Percentiles rank a stretch among this genome's conserved stretches.
Conservation (phyloP, 1,140 invertebrate genomes). For the Pseudomyrmex sp. region DNA sequence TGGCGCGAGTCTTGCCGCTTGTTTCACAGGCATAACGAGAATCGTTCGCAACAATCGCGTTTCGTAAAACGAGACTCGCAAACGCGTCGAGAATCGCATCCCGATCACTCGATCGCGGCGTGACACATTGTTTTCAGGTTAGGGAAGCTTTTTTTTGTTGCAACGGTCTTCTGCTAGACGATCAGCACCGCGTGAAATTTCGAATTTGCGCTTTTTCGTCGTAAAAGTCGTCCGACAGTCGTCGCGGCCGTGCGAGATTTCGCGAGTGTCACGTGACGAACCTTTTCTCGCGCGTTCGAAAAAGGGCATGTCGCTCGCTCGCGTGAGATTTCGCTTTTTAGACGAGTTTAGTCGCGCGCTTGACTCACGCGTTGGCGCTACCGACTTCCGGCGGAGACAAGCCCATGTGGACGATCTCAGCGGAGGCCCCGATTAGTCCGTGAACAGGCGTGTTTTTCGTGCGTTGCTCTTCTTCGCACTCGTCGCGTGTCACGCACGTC, state of each 20-base stretch:
- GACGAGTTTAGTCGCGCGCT: neutral
- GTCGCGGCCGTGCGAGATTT: neutral
- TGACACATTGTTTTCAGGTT: slow-evolving; percentile 54
- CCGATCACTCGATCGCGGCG: neutral
- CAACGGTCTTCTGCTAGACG: slow-evolving; percentile 67
- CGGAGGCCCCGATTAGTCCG: slow-evolving; percentile 62
- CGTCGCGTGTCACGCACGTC: slow-evolving; percentile 19
- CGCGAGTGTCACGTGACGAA: neutral
- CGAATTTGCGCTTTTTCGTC: neutral
- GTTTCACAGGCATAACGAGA: no score
- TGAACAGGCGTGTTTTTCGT: slow-evolving; percentile 59
- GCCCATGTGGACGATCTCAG: slow-evolving; percentile 78
- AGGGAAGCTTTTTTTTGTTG: slow-evolving; percentile 48
- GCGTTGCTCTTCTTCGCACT: neutral
- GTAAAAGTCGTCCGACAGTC: no score
- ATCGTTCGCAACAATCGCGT: neutral
- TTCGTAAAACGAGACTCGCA: no score
- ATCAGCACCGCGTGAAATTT: slow-evolving; percentile 47
- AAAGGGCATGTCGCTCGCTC: no score
- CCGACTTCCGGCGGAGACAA: slow-evolving; percentile 77
- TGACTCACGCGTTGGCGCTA: slow-evolving; percentile 59
- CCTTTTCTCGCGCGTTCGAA: no score
- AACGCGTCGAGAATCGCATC: neutral
- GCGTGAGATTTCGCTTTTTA: neutral
- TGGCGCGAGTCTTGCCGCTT: no score